Percentiles rank a stretch among this genome's conserved stretches.
Conservation (phyloP, 2,113 vertebrate species). For the Lycaon pictus region DNA sequence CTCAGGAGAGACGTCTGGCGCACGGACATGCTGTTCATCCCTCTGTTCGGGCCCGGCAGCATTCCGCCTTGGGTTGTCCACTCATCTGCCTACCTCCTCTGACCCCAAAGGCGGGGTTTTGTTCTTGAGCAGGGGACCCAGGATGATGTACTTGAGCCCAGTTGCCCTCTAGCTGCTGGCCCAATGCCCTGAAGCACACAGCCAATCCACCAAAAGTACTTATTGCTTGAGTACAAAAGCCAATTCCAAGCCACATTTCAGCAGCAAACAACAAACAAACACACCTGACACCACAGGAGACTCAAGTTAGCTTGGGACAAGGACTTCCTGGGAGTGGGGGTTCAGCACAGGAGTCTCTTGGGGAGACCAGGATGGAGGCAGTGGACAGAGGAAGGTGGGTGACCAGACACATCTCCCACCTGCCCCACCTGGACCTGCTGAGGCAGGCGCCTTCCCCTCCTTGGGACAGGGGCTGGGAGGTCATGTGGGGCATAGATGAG, state of each 20-base stretch:
- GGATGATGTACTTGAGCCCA: not conserved
- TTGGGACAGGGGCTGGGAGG: not conserved
- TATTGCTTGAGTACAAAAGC: not conserved
- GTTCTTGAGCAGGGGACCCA: not conserved
- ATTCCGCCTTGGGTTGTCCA: not conserved
- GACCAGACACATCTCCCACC: not conserved
- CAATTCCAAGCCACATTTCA: not conserved
- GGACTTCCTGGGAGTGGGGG: not conserved
- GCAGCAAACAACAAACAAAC: not conserved
- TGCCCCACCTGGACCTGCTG: not conserved
- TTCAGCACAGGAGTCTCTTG: not conserved
- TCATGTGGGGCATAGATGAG: not conserved
- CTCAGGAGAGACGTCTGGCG: not conserved
- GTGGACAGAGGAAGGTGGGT: not conserved
- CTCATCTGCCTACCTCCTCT: not conserved
- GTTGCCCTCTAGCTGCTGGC: not conserved
- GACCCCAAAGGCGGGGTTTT: not conserved
- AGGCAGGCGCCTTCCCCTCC: not conserved
- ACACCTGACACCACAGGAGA: not conserved
- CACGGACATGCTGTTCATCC: rapidly evolving
- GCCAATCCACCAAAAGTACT: not conserved
- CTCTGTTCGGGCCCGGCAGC: not conserved
- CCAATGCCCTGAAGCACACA: not conserved
- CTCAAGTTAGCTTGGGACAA: not conserved
- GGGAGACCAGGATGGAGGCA: not conserved